These are phyloP conservation scores for Molorchus minor DNA, from an alignment of 2,888 invertebrate genomes.

Conservation along the genomic window DNA sequence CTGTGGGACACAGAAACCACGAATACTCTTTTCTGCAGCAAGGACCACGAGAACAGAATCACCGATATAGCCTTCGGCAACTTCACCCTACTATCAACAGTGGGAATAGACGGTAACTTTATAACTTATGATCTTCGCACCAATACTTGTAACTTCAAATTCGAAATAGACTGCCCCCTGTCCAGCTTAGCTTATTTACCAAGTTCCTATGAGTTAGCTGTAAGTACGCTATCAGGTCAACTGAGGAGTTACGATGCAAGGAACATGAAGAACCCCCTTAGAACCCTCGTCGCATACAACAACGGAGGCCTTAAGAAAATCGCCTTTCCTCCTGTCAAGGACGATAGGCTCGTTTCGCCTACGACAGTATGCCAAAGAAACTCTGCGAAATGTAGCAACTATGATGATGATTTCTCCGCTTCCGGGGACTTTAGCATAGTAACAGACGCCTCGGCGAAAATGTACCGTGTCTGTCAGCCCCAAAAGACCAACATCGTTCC, in stretches of 20 bases:
- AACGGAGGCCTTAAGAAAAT: constrained; percentile 44
- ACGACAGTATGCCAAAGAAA: constrained; percentile 5
- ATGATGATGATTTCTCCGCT: constrained; percentile 34
- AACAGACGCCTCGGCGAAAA: constrained; percentile 29
- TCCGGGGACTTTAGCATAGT: constrained; percentile 43
- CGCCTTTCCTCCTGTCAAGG: constrained; percentile 33
- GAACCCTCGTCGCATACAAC: constrained; percentile 41
- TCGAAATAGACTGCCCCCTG: constrained; percentile 43
- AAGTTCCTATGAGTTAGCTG: constrained; percentile 42
- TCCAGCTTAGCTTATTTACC: constrained; percentile 42
- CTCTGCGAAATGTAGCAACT: not conserved
- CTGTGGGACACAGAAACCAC: constrained; percentile 46
- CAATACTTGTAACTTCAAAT: constrained; percentile 27
- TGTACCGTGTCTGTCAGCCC: not conserved
- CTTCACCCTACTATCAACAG: constrained; percentile 40
- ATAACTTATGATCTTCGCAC: constrained; percentile 44
- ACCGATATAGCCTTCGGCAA: constrained; percentile 43
- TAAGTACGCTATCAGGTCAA: constrained; percentile 46
- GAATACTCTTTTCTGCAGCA: constrained; percentile 33
- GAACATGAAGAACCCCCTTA: constrained; percentile 44
- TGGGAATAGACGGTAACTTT: constrained; percentile 46
- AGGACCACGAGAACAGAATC: constrained; percentile 39
- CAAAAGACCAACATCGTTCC: not conserved
- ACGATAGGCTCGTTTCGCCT: constrained; percentile 3
- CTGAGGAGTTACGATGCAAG: constrained; percentile 46